Percentiles rank a stretch among this genome's conserved stretches.
phyloP scores from a whole-genome alignment of 2,113 vertebrate genomes.

The Delphinus delphis region DNA sequence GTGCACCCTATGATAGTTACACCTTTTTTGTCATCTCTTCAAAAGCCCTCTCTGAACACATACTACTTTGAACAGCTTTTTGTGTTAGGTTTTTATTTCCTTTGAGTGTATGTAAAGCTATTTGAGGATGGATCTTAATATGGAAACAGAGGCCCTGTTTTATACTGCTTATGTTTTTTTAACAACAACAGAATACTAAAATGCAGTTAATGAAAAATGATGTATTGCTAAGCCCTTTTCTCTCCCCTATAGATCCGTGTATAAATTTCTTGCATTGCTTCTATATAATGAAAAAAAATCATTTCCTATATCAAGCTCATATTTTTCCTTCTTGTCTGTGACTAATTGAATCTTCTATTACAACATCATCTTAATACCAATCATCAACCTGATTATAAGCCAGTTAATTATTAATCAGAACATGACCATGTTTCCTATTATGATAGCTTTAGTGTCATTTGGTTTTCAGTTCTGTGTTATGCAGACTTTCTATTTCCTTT shows the following conservation, averaged over 20 bases:
- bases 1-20: neutral
- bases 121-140: neutral
- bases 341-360: constrained; percentile 65
- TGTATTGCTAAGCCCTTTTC: neutral
- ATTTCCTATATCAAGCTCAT: constrained; percentile 40
- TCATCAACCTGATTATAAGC: neutral
- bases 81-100: neutral
- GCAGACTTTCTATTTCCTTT: neutral
- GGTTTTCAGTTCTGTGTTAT: neutral
- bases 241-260: neutral
- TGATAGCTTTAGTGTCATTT: neutral
- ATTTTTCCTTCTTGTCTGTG: constrained; percentile 43
- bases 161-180: neutral
- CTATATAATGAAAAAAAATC: neutral
- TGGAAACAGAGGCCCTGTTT: neutral
- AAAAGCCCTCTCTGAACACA: neutral
- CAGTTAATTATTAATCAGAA: constrained; percentile 50
- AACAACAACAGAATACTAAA: neutral
- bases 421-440: constrained; percentile 6
- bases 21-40: neutral
- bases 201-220: neutral
- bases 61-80: neutral
- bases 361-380: constrained; percentile 26
- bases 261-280: neutral
- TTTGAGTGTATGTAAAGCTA: neutral